Base-by-base conservation (phyloP, 2,797 vertebrate species). In the Notolepis coatsorum region DNA sequence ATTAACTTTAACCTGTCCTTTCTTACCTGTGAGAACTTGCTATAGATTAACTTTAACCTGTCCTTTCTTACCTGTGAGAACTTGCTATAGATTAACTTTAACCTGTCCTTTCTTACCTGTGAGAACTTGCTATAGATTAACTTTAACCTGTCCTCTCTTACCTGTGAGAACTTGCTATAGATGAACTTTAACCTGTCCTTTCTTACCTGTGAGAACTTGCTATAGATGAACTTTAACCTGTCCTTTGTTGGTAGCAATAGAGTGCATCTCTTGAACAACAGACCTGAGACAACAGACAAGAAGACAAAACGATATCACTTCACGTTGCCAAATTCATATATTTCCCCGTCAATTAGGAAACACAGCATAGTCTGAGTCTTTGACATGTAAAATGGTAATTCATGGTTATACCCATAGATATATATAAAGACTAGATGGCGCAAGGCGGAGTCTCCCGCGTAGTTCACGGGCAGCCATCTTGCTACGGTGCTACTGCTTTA, bases 201-300 rank as follows among this genome's bases (percentile, higher is more conserved):
- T 63, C 65, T 79, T 92, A 97, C 96, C 86, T 94, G 85, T 55
- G 90, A 90, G 53, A 97, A 86, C 25, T 80, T 88, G 73, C 80
- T 91, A 71, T 93, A 92, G 68, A 91, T 88, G 6, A 93, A 95
- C 73, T 92, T 96, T 30, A 98, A 87, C 77, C 96, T 94, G 6
- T 97, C 94, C 71, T 91, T 95, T 47, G 96, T 96, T 48, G 96
- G 95, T 8, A 94, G 66, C 43, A 97, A 87, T 53, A 97, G 75
- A 0, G 96, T 97, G 62, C 94, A 97, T 71, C 96, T 94, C 84
- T 97, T 98, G 63, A 96, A 93, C 68, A 98, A 77, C 72, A 98
- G 56, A 42, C 96, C 96, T 97, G 79, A 56, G 46, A 81, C 39
- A 76, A 65, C 18, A 68, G 81, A 77, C 27, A 82, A 27, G 65